Conservation (phyloP, 2,797 vertebrate species). For the Falco berigora region DNA sequence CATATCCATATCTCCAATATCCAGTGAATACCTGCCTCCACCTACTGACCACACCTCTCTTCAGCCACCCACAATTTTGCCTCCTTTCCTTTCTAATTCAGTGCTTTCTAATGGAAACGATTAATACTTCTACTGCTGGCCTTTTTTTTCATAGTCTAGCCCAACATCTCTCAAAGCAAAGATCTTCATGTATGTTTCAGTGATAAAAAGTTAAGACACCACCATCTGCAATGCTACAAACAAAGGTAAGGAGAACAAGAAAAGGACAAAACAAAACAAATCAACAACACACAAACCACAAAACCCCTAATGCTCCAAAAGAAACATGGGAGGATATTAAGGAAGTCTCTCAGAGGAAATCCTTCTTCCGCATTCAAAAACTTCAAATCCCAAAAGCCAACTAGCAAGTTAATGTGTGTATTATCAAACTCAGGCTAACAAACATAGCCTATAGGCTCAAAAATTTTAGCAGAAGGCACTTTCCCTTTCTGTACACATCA, state of each 20-base stretch:
- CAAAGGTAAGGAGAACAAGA: neutral
- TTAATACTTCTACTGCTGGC: neutral
- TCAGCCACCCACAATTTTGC: neutral
- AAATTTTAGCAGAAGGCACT: neutral
- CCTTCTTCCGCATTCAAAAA: neutral
- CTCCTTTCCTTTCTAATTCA: neutral
- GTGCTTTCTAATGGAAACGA: neutral
- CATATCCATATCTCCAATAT: neutral
- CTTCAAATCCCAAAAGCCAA: neutral
- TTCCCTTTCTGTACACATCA: neutral
- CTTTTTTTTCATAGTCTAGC: neutral
- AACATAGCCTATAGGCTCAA: neutral
- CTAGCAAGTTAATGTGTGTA: neutral
- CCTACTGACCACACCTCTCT: neutral
- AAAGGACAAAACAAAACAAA: neutral
- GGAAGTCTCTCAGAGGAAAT: constrained; percentile 3
- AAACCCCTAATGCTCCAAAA: neutral
- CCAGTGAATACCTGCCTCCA: neutral
- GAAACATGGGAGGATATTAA: neutral
- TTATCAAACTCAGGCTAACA: neutral
- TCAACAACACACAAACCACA: neutral
- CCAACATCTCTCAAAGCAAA: neutral
- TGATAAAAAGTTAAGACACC: neutral
- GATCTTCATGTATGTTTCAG: neutral
- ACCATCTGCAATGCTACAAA: neutral